Evolutionary conservation across 2,888 invertebrate species (phyloP).

Genomic region (Chloroclystis v-ata): DNA sequence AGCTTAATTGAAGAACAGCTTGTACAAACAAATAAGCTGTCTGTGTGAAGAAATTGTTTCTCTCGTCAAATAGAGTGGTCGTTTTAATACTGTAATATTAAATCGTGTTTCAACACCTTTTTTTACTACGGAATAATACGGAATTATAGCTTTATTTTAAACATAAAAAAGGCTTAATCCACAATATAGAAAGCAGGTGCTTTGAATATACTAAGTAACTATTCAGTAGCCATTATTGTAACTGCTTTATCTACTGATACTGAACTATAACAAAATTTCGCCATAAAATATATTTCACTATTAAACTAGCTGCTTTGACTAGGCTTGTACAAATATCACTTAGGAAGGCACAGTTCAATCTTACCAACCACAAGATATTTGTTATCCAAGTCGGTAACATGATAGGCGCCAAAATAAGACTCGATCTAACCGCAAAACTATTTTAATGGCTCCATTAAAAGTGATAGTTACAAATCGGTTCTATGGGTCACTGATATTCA

Average conservation of each 20-base stretch:
- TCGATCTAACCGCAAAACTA: constrained; percentile 62
- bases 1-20: constrained; percentile 11
- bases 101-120: too few species aligned
- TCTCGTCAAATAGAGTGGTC: background rate
- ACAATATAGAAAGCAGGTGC: too few species aligned
- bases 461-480: constrained; percentile 71
- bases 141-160: too few species aligned
- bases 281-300: background rate
- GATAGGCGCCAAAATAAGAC: constrained; percentile 58
- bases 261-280: too few species aligned
- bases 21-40: background rate
- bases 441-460: constrained; percentile 71
- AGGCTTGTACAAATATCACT: constrained; percentile 2
- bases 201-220: too few species aligned
- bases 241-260: too few species aligned
- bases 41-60: background rate
- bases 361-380: constrained; percentile 62
- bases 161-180: too few species aligned
- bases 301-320: constrained; percentile 1
- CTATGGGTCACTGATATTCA: constrained; percentile 43
- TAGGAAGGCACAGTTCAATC: constrained; percentile 40
- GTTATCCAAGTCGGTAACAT: constrained; percentile 51
- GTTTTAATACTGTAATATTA: too few species aligned
- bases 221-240: too few species aligned
- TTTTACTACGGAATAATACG: too few species aligned